phyloP scores from a whole-genome alignment of 92 coral and sea anemone species.

The Umimayanthus kanabou region DNA sequence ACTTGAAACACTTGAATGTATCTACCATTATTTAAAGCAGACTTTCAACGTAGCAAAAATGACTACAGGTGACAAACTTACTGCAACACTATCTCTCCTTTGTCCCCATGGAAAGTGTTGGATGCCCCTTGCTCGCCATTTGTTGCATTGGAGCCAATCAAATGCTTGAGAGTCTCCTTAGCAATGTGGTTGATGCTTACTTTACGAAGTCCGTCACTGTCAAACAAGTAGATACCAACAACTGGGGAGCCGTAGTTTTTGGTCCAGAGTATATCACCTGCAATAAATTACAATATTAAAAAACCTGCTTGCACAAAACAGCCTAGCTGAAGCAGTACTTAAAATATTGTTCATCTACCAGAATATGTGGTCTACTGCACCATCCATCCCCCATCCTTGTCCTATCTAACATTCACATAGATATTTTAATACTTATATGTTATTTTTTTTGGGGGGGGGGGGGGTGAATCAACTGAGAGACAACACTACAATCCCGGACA shows the following conservation, averaged over 20 bases:
- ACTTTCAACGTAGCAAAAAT: no score
- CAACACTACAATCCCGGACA: no score
- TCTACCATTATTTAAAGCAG: no score
- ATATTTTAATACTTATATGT: no score
- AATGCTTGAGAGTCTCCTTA: constrained; percentile 80
- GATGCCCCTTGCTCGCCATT: constrained; percentile 42
- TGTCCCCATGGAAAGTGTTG: constrained; percentile 65
- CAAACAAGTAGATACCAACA: constrained; percentile 94
- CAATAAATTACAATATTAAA: neutral
- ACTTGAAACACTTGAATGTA: no score
- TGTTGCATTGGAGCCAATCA: constrained; percentile 83
- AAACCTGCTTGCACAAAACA: neutral
- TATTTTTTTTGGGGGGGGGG: no score
- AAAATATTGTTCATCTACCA: no score
- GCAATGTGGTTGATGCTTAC: constrained; percentile 96
- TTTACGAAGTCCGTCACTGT: constrained; percentile 84
- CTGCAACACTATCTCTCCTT: constrained; percentile 80
- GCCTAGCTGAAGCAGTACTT: no score
- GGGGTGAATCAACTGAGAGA: no score
- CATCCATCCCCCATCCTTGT: no score
- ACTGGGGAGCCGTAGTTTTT: constrained; percentile 93
- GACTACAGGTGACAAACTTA: constrained; percentile 41
- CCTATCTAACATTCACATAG: no score
- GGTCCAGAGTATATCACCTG: constrained; percentile 93
- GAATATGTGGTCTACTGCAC: no score